Conservation (phyloP, 2,797 vertebrate genomes). For the Aldrovandia affinis region DNA sequence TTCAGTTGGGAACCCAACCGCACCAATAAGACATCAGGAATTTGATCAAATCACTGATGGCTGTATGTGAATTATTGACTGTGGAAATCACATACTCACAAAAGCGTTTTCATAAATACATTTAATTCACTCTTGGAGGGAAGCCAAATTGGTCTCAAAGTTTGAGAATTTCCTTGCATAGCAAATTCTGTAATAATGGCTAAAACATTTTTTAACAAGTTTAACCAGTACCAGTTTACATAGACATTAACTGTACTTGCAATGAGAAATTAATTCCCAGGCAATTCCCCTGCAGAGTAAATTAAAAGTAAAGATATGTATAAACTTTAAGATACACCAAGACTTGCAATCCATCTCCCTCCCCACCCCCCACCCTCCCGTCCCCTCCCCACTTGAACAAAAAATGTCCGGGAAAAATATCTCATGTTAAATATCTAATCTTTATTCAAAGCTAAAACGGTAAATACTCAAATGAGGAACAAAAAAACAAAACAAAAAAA, state of each 20-base stretch:
- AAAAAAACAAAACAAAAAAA: slow-evolving; percentile 44
- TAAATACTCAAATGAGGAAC: slow-evolving; percentile 62
- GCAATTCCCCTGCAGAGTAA: background rate
- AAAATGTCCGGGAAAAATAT: slow-evolving; percentile 59
- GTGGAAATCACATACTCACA: slow-evolving; percentile 64
- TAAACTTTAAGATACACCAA: slow-evolving; percentile 46
- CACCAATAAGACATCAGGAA: slow-evolving; percentile 59
- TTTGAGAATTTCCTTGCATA: background rate
- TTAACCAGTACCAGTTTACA: background rate
- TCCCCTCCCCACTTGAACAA: slow-evolving; percentile 61
- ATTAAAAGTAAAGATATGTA: background rate
- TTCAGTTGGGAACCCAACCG: slow-evolving; percentile 66
- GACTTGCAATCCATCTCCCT: slow-evolving; percentile 65
- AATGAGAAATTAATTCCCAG: background rate
- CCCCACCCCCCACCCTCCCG: slow-evolving; percentile 50
- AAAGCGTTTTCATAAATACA: slow-evolving; percentile 36
- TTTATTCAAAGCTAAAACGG: slow-evolving; percentile 72
- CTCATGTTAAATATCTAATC: slow-evolving; percentile 72
- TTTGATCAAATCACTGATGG: slow-evolving; percentile 71
- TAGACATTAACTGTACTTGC: background rate
- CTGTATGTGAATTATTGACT: slow-evolving; percentile 77
- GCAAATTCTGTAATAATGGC: background rate
- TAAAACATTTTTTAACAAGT: background rate
- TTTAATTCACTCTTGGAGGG: slow-evolving; percentile 19
- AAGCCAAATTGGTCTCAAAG: background rate